Evolutionary conservation across 2,888 invertebrate genomes (phyloP), one percentile per base, ranked within the genome.

Genomic region (Lochmaea capreae): DNA sequence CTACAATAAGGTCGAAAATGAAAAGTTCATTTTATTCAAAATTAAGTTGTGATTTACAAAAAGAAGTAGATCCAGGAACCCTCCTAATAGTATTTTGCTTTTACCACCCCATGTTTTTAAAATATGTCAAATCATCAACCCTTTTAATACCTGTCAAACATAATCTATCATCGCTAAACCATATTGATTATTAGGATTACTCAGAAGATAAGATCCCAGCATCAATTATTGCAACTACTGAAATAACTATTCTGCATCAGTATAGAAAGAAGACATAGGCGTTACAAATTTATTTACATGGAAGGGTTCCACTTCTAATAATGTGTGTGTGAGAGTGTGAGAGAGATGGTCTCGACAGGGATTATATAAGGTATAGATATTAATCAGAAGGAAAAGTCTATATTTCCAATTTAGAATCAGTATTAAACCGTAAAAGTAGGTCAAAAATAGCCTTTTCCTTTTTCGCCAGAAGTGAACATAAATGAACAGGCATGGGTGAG

Each of bases 161-260:
- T 75, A 67, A 75, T 77, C 66, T 71, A 72, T 72, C 74, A 69
- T 43, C 73, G 63, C 33, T 70, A 49, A 62, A 77, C 72, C 77
- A 70, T 77, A 77, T 77, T 75, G 77, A 77, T 75, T 75, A 74
- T 72, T 74, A 66, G 63, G 67, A 71, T 71, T 66, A 77, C 74
- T 39, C 61, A 59, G 62, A 67, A 73, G 77, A 74, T 76, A 77
- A 76, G 76, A 76, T 76, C 76, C 46, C 62, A 63, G 69, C 54
- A 73, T 74, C 42, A 77, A 76, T 77, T 77, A 77, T n/a, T n/a
- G n/a, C 33, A 67, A 62, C 46, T 46, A 46, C n/a, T 12, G 18
- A 22, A 67, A 18, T 42, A 58, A 14, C 16, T 58, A 68, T 42
- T 49, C 22, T 18, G 49, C 58, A 22, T 12, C 46, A 54, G 10